Evolutionary conservation across 2,888 invertebrate genomes (phyloP).

Genomic region (Cordilura impudica): DNA sequence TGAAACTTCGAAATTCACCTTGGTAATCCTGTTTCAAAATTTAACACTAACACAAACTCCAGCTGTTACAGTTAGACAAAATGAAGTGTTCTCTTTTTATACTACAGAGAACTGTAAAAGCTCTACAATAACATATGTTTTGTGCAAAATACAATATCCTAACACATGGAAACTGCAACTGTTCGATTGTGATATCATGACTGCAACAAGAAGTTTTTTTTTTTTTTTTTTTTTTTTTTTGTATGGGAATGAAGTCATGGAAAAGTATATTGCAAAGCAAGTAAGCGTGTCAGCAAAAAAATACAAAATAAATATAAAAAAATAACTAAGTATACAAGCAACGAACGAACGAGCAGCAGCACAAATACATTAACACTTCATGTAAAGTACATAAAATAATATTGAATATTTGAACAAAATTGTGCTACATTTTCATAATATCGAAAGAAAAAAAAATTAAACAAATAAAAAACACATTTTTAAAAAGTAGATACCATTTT

Average conservation of each 20-base stretch:
- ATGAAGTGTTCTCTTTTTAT: constrained; percentile 4
- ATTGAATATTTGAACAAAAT: constrained; percentile 59
- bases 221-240: constrained; percentile 16
- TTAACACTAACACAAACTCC: constrained; percentile 3
- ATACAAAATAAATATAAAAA: constrained; percentile 18
- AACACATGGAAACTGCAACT: constrained; percentile 34
- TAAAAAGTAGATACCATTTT: constrained; percentile 26
- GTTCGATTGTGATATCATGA: constrained; percentile 1
- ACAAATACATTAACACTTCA: constrained; percentile 20
- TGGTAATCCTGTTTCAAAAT: not conserved
- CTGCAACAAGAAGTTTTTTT: constrained; percentile 37
- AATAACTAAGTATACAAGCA: constrained; percentile 9
- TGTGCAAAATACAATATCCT: constrained; percentile 41
- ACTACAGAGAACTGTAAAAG: not conserved
- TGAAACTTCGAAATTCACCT: too few species aligned
- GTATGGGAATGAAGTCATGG: constrained; percentile 61
- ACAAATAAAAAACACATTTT: not conserved
- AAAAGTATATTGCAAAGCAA: constrained; percentile 59
- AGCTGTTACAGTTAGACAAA: constrained; percentile 50
- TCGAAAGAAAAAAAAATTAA: constrained; percentile 2
- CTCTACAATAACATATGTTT: constrained; percentile 30
- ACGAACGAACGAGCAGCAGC: not conserved
- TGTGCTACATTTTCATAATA: constrained; percentile 56
- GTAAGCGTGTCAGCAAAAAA: constrained; percentile 60
- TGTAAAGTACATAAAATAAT: constrained; percentile 46